Percentiles rank a stretch among this genome's conserved stretches.
These are phyloP conservation scores for Drosophila asahinai DNA, from an alignment of 1,140 invertebrate species.

Conservation along the genomic window DNA sequence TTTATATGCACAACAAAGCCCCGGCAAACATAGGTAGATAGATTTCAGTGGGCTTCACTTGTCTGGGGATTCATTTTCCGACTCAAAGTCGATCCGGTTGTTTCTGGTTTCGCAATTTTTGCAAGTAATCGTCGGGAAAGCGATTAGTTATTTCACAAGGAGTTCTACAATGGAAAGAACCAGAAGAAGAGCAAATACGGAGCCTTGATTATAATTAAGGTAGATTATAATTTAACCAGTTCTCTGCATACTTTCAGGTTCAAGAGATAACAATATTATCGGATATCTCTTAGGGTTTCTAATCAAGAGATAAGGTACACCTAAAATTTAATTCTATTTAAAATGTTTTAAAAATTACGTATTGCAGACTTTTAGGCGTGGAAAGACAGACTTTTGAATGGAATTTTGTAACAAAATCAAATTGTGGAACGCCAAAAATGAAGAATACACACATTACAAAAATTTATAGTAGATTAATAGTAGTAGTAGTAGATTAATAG, in stretches of 20 bases:
- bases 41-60: slow-evolving; percentile 19
- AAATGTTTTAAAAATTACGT: neutral
- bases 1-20: slow-evolving; percentile 49
- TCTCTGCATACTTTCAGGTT: slow-evolving; percentile 8
- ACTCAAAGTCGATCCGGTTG: neutral
- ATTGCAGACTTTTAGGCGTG: neutral
- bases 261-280: neutral
- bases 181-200: neutral
- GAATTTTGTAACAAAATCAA: too few species aligned
- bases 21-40: slow-evolving; percentile 8
- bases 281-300: neutral
- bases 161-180: slow-evolving; percentile 3
- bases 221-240: neutral
- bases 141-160: slow-evolving; percentile 22
- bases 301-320: neutral
- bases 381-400: too few species aligned
- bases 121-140: neutral
- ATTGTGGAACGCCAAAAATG: too few species aligned
- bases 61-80: slow-evolving; percentile 1
- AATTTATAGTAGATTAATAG: too few species aligned
- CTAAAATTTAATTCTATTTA: neutral
- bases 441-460: too few species aligned
- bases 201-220: neutral
- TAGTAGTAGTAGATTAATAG: too few species aligned
- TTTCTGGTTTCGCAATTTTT: neutral